phyloP scores from a whole-genome alignment of 2,888 invertebrate species.

The Nomada hirtipes region DNA sequence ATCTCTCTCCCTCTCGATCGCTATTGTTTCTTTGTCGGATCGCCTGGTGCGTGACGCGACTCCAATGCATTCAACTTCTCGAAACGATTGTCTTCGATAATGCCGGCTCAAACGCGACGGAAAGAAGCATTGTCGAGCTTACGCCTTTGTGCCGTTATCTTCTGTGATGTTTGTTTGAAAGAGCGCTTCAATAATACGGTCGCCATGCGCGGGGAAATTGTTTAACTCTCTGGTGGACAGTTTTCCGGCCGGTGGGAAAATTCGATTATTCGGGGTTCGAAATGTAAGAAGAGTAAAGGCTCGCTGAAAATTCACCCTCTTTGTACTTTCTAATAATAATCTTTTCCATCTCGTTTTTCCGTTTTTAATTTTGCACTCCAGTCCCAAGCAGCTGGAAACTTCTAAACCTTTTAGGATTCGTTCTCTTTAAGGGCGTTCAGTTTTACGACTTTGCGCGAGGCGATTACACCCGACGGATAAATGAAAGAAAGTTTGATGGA shows the following conservation, averaged over 20 bases:
- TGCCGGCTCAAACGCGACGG: slow-evolving; percentile 2
- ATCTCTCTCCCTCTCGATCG: neutral
- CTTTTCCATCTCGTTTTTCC: no score
- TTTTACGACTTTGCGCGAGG: no score
- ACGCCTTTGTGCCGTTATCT: slow-evolving; percentile 12
- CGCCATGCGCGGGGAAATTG: neutral
- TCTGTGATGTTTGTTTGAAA: neutral
- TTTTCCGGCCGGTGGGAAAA: neutral
- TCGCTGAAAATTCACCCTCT: no score
- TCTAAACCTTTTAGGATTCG: no score
- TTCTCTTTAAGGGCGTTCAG: no score
- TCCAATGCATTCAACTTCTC: slow-evolving; percentile 1
- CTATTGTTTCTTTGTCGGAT: neutral
- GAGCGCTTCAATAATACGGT: neutral
- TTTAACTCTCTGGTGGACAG: slow-evolving; percentile 12
- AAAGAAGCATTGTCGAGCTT: slow-evolving; percentile 8
- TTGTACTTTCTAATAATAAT: no score
- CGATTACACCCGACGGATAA: no score
- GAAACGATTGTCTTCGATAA: slow-evolving; percentile 12
- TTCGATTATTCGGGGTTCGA: no score
- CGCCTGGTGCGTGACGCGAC: slow-evolving; percentile 31
- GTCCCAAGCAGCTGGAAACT: no score
- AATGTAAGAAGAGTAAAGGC: no score
- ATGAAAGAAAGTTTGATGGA: no score
- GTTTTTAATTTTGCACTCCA: no score